Evolutionary conservation across 2,888 invertebrate genomes (phyloP), one percentile per base, ranked within the genome.

Genomic region (Antitype chi): DNA sequence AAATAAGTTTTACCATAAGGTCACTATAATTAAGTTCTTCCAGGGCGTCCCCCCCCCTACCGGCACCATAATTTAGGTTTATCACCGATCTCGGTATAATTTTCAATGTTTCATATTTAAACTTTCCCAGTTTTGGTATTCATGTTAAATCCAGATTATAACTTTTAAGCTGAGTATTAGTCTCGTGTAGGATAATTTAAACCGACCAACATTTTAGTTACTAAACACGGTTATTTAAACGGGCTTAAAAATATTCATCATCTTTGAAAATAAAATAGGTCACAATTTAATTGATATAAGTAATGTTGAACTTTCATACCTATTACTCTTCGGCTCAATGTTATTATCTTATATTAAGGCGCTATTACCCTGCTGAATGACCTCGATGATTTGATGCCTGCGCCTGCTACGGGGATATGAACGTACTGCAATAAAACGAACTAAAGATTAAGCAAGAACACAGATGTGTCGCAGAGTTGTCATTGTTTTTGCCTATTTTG

Each of bases 141-240:
- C 15, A 49, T 47, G 47, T 28, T 55, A n/a, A 77, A 63, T 57
- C 17, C 43, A 23, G 70, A 78, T 78, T 78, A 78, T 28, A 77
- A 69, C 49, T 69, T 52, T 3, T 52, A 69, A 57, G n/a, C 78
- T 23, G 69, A 15, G 49, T 47, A 17, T 47, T 57, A 23, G 3
- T 32, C 38, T 47, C 43, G 15, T 38, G 38, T 49, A 52, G 38
- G 17, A 52, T 32, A 43, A 43, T 43, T 70, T 17, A 59, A 52
- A 52, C 52, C 49, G 4, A 23, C 49, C 15, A 52, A 17, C 17
- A 52, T 43, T 49, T 23, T 23, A 52, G 8, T 74, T 47, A 64
- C 17, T 66, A 47, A 47, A 47, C 47, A 32, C 17, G n/a, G n/a
- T 62, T 70, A 17, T 32, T 20, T 66, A 49, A n/a, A 64, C 2